These are phyloP conservation scores for Drosophila truncata DNA, from an alignment of 1,140 invertebrate genomes.

Conservation along the genomic window DNA sequence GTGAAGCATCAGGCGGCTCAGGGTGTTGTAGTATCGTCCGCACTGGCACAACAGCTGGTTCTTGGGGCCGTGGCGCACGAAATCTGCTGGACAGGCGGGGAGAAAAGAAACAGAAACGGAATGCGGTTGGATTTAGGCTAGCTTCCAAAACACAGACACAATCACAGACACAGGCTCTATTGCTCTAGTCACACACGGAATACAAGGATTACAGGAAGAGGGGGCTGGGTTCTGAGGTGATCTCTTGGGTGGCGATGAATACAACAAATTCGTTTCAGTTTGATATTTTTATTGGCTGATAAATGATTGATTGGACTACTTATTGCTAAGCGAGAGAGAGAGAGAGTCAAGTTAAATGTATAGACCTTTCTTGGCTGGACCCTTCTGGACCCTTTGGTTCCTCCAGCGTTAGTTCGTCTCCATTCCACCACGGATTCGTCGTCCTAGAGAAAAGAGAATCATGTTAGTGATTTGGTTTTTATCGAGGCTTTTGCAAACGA, in stretches of 20 bases:
- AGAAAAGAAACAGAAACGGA: constrained; percentile 43
- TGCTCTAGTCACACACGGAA: constrained; percentile 12
- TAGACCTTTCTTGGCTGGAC: constrained; percentile 30
- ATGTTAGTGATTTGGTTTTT: constrained; percentile 35
- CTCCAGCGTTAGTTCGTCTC: neutral
- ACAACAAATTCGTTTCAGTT: constrained; percentile 60
- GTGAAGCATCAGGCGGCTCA: constrained; percentile 63
- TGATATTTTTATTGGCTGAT: constrained; percentile 56
- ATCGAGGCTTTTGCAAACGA: neutral
- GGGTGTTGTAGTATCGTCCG: constrained; percentile 70
- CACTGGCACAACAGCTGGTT: constrained; percentile 73
- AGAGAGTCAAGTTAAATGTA: constrained; percentile 30
- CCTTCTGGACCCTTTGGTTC: neutral
- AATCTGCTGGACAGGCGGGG: constrained; percentile 37
- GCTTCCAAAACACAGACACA: constrained; percentile 34
- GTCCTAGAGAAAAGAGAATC: constrained; percentile 57
- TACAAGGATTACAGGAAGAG: constrained; percentile 8
- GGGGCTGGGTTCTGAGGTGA: constrained; percentile 17
- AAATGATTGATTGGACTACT: constrained; percentile 49
- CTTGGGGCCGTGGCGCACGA: constrained; percentile 56
- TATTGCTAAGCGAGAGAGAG: constrained; percentile 23
- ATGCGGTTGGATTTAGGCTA: constrained; percentile 35
- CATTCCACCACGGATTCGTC: neutral
- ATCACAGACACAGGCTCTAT: neutral
- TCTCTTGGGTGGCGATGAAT: constrained; percentile 44